These are phyloP conservation scores for Flabesymbios commensalis DNA, from an alignment of 2,888 invertebrate genomes.

Conservation along the genomic window DNA sequence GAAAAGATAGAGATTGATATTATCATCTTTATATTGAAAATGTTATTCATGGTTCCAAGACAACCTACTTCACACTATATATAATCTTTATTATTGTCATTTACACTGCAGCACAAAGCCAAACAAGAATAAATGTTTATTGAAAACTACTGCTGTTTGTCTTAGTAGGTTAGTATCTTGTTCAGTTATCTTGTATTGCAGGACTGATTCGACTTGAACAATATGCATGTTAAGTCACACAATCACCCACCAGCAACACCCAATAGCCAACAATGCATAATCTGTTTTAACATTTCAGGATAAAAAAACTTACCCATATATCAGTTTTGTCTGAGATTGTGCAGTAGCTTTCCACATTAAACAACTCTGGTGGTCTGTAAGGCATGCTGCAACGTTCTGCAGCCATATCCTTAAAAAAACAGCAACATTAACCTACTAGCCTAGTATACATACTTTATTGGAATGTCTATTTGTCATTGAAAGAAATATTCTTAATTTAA, in stretches of 20 bases:
- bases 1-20: not conserved
- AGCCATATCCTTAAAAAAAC: conserved; percentile 71
- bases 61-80: not conserved
- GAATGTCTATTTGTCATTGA: not conserved
- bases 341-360: conserved; percentile 80
- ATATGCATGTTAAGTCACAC: no score
- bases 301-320: conserved; percentile 79
- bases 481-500: no score
- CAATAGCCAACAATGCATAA: no score
- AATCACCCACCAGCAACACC: no score
- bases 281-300: no score
- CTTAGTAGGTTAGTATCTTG: not conserved
- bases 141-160: not conserved
- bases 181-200: not conserved
- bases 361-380: conserved; percentile 85
- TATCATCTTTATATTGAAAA: not conserved
- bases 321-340: conserved; percentile 83
- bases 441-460: not conserved
- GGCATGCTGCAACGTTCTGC: conserved; percentile 86
- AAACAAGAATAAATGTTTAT: not conserved
- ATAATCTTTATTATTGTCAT: not conserved
- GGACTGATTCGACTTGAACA: not conserved
- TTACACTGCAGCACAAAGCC: not conserved
- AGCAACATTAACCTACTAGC: not conserved
- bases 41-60: not conserved